These are phyloP conservation scores for Pygoscelis antarcticus DNA, from an alignment of 2,113 vertebrate genomes.

Conservation along the genomic window DNA sequence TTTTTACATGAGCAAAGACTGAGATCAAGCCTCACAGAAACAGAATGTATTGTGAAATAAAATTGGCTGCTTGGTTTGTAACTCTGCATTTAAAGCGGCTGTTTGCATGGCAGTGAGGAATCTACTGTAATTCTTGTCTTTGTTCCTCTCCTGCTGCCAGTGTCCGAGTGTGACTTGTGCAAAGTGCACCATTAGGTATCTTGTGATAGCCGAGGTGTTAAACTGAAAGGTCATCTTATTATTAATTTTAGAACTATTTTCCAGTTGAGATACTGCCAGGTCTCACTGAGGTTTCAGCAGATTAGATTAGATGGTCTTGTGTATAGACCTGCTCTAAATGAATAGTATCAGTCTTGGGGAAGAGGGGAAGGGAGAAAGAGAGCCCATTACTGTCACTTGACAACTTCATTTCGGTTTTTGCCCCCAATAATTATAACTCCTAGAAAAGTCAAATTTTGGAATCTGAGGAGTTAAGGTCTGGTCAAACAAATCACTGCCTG, in stretches of 20 bases:
- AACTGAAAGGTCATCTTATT: background rate
- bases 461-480: background rate
- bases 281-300: background rate
- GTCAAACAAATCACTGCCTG: background rate
- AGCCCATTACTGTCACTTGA: background rate
- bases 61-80: background rate
- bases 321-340: background rate
- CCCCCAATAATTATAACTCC: background rate
- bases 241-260: constrained; percentile 22
- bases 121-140: background rate
- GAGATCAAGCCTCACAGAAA: background rate
- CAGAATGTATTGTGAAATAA: background rate
- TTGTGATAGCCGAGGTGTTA: background rate
- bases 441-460: background rate
- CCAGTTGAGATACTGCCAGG: background rate
- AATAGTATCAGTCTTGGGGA: background rate
- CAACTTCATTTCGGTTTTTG: constrained; percentile 8
- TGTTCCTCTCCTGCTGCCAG: background rate
- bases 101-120: background rate
- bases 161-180: background rate
- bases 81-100: background rate
- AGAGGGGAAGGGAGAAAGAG: background rate
- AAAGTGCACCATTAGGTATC: background rate
- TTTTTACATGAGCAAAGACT: background rate
- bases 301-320: constrained; percentile 10